Evolutionary conservation across 2,113 vertebrate species (phyloP).

Genomic region (Anguilla japonica): DNA sequence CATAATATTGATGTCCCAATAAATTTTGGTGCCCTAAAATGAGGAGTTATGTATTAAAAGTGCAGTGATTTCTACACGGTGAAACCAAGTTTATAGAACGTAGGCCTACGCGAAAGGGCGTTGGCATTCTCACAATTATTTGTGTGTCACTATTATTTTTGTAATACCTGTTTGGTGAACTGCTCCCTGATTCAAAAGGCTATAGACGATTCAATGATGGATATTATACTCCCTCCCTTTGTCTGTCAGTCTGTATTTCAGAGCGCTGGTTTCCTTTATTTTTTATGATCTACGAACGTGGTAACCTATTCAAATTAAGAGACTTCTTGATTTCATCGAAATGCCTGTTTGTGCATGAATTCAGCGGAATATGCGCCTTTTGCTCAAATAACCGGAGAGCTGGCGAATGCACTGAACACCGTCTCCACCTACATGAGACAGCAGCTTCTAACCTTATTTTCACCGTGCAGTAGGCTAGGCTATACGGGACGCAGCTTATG

Average conservation of each 20-base stretch:
- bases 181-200: not conserved
- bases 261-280: not conserved
- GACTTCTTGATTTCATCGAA: not conserved
- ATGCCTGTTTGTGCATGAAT: not conserved
- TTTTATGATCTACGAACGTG: not conserved
- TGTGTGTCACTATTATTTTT: not conserved
- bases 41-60: too few species aligned
- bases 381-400: not conserved
- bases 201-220: not conserved
- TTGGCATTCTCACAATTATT: not conserved
- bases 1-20: too few species aligned
- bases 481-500: not conserved
- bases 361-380: not conserved
- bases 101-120: conserved; percentile 2
- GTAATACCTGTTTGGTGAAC: not conserved
- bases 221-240: conserved; percentile 14
- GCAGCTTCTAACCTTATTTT: not conserved
- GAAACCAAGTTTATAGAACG: too few species aligned
- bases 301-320: not conserved
- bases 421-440: not conserved
- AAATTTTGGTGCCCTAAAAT: too few species aligned
- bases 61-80: too few species aligned
- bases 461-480: not conserved
- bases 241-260: conserved; percentile 14
- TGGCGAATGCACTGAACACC: not conserved